These are phyloP conservation scores for Podotricha telesiphe DNA, from an alignment of 2,888 invertebrate species.

Conservation along the genomic window DNA sequence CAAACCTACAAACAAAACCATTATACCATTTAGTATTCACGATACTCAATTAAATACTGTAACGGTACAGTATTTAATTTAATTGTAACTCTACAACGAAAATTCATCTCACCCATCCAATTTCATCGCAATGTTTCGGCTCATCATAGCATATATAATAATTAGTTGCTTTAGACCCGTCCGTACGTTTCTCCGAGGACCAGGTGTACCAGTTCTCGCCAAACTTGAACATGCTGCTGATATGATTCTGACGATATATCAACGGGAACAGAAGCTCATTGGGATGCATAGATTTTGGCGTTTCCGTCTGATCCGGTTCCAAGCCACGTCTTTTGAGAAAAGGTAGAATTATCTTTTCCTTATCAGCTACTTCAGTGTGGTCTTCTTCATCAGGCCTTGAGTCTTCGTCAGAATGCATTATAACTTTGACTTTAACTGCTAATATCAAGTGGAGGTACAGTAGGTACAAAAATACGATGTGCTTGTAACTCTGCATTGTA, in stretches of 20 bases:
- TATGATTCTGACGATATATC: conserved; percentile 71
- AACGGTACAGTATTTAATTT: no score
- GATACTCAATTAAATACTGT: no score
- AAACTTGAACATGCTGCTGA: conserved; percentile 78
- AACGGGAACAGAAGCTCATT: conserved; percentile 75
- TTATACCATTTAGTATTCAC: no score
- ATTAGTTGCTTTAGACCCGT: conserved; percentile 68
- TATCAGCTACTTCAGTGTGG: conserved; percentile 57
- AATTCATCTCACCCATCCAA: conserved; percentile 69
- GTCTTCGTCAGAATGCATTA: conserved; percentile 72
- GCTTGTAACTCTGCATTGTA: conserved; percentile 46
- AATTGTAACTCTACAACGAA: no score
- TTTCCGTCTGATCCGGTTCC: conserved; percentile 64
- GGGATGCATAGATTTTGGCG: conserved; percentile 62
- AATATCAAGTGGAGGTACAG: conserved; percentile 51
- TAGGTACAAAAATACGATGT: conserved; percentile 53
- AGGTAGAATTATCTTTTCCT: conserved; percentile 61
- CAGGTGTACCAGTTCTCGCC: conserved; percentile 79
- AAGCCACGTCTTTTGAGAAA: conserved; percentile 57
- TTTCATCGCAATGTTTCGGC: conserved; percentile 74
- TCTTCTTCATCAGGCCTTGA: conserved; percentile 58
- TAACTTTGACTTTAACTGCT: conserved; percentile 73
- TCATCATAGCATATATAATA: conserved; percentile 77
- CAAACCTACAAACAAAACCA: no score
- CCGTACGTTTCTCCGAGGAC: conserved; percentile 69